phyloP scores from a whole-genome alignment of 2,113 vertebrate genomes.

The Cottus gobio region DNA sequence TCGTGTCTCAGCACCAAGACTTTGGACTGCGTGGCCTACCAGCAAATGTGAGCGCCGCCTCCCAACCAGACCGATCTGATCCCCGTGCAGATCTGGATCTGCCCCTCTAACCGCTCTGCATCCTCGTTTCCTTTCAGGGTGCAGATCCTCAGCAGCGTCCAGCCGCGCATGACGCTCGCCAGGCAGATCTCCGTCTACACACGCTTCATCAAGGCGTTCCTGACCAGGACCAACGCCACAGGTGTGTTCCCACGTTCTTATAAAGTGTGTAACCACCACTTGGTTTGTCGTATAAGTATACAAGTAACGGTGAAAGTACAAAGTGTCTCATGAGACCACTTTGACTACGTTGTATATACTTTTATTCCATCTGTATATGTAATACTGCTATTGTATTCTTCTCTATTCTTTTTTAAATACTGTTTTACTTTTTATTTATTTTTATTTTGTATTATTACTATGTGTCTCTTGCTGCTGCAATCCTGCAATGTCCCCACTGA shows the following conservation, averaged over 20 bases:
- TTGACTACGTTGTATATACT: no score
- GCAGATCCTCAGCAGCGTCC: conserved; percentile 54
- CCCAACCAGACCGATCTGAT: no score
- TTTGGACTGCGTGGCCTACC: conserved; percentile 75
- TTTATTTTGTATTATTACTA: no score
- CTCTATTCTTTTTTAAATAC: no score
- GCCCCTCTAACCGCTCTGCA: no score
- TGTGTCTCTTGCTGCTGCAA: no score
- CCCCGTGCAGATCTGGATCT: no score
- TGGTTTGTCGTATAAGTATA: not conserved
- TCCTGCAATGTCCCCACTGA: no score
- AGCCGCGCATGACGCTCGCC: conserved; percentile 27
- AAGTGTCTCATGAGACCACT: no score
- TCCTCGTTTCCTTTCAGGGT: conserved; percentile 49
- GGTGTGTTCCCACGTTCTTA: conserved; percentile 48
- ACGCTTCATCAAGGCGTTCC: conserved; percentile 72
- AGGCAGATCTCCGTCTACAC: conserved; percentile 56
- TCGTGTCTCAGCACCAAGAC: conserved; percentile 55
- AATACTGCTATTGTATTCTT: no score
- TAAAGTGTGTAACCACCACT: not conserved
- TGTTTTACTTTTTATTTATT: no score
- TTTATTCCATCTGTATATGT: no score
- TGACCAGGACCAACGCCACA: conserved; percentile 64
- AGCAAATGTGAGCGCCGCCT: conserved; percentile 66
- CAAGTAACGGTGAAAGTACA: not conserved